Percentiles rank a stretch among this genome's conserved stretches.
These are phyloP conservation scores for Oscheius sp. DNA, from an alignment of 1,140 invertebrate genomes.

Conservation along the genomic window DNA sequence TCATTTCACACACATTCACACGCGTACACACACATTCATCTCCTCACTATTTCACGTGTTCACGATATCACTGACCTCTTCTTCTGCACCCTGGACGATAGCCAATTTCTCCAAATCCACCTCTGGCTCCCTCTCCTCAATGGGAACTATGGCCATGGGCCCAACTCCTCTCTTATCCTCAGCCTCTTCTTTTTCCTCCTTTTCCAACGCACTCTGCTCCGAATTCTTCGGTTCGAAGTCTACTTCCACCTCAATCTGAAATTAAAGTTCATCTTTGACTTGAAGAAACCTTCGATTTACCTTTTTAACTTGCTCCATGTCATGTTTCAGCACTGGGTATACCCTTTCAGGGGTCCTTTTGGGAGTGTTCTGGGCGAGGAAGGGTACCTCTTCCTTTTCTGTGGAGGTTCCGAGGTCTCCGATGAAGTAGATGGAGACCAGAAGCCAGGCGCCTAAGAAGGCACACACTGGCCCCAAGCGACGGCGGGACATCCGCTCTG, in stretches of 20 bases:
- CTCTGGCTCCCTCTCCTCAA: conserved; percentile 20
- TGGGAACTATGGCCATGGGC: conserved; percentile 5
- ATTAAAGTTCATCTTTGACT: neutral
- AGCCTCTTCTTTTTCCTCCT: neutral
- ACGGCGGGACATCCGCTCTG: neutral
- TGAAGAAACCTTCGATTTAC: neutral
- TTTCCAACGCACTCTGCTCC: no score
- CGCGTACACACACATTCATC: no score
- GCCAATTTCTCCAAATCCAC: conserved; percentile 23
- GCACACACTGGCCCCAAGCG: neutral
- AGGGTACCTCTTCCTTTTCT: neutral
- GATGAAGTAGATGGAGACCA: conserved; percentile 7
- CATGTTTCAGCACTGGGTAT: neutral
- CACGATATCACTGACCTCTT: neutral
- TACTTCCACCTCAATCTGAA: neutral
- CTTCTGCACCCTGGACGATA: conserved; percentile 12
- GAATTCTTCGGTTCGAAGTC: conserved; percentile 1
- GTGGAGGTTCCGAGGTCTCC: neutral
- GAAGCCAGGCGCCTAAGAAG: neutral
- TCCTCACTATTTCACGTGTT: neutral
- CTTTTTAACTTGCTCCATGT: neutral
- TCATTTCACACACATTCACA: no score
- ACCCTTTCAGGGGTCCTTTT: neutral
- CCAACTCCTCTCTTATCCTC: neutral
- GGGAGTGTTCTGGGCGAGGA: neutral